Evolutionary conservation across 2,113 vertebrate genomes (phyloP), one percentile per base, ranked within the genome.

Genomic region (Nycticorax nycticorax): DNA sequence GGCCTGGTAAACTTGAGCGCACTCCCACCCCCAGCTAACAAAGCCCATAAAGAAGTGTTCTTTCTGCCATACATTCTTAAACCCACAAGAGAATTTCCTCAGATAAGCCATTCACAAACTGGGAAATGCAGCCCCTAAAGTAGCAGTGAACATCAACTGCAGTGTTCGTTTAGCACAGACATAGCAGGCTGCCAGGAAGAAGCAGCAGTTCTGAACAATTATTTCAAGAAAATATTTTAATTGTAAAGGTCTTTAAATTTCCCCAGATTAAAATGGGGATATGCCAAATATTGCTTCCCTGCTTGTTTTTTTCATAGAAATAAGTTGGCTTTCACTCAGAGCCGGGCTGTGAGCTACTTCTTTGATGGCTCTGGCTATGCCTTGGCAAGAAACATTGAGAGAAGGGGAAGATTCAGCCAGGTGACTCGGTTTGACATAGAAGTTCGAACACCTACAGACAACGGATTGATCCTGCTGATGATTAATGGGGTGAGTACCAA

Each of bases 361-460:
- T 99, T 99, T 86, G 99, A 99, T 66, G 99, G 99, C 48, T 99
- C 98, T 17, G 99, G 99, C 77, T 99, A 99, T 30, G 99, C 99
- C 0, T 97, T 99, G 81, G 98, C 99, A 86, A 99, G 97, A 45
- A 98, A 99, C 68, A 99, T 99, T 56, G 99, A 99, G 37, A 98
- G 98, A 92, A 98, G 99, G 72, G 98, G 98, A 41, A 98, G 97
- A 33, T 98, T 98, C 92, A 98, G 98, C 41, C 98, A 99, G 14
- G 99, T 99, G 92, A 99, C 99, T 47, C 98, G 99, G 84, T 99
- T 99, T 97, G 99, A 99, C 92, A 99, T 99, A 33, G 98, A 99
- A 97, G 98, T 99, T 35, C 98, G 99, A 95, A 99, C 99, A 1
- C 98, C 99, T 35, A 98, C 98, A 60, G 99, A 99, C 89, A 97